These are phyloP conservation scores for Sphenodon punctatus DNA, from an alignment of 2,797 vertebrate species.

Conservation along the genomic window DNA sequence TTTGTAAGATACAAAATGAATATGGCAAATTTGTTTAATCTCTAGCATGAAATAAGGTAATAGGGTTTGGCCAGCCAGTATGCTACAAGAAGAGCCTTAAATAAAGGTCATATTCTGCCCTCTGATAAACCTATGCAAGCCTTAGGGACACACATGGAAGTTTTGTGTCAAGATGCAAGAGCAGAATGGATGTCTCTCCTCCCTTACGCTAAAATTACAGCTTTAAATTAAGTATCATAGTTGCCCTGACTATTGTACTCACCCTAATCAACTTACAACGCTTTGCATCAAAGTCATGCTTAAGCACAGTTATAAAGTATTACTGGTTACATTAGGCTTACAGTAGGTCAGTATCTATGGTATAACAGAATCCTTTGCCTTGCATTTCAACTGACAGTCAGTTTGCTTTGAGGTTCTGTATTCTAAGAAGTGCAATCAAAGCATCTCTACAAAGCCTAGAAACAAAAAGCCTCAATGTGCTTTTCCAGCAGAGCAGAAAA, in stretches of 20 bases:
- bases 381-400: neutral
- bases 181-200: neutral
- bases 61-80: neutral
- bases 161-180: neutral
- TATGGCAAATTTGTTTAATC: too few relatives aligned
- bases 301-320: neutral
- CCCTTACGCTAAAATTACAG: neutral
- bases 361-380: neutral
- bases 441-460: neutral
- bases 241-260: neutral
- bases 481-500: neutral
- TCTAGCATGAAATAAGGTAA: too few relatives aligned
- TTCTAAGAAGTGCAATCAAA: neutral
- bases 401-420: rapidly evolving
- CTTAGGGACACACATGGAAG: neutral
- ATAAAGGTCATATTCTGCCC: neutral
- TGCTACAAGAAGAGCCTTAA: neutral
- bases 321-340: neutral
- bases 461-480: neutral
- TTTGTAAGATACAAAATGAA: too few relatives aligned
- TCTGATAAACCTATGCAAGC: neutral
- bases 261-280: neutral
- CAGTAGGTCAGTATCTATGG: neutral
- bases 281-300: neutral
- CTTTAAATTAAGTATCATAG: rapidly evolving